A percentile compares a stretch with the other conserved stretches of the same genome.
Evolutionary conservation across 2,113 vertebrate genomes (phyloP).

Genomic region (Myotis davidii): DNA sequence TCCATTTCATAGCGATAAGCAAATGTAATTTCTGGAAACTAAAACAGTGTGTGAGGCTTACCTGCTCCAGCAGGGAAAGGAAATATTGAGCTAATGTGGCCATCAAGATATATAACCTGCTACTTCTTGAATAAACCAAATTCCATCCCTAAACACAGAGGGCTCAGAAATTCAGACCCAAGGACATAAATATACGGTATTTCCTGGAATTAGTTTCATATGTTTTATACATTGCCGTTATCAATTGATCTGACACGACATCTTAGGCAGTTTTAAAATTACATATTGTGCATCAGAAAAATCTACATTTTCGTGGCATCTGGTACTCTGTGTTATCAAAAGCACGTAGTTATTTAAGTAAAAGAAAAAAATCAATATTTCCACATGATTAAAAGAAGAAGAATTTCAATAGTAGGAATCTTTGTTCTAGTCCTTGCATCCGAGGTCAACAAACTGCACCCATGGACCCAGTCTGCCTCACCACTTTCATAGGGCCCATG

Average conservation of each 20-base stretch:
- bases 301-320: constrained; percentile 52
- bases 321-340: constrained; percentile 61
- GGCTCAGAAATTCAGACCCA: constrained; percentile 76
- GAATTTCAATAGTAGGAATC: constrained; percentile 57
- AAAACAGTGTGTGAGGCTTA: constrained; percentile 70
- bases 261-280: constrained; percentile 77
- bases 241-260: constrained; percentile 73
- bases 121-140: constrained; percentile 78
- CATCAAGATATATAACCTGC: constrained; percentile 81
- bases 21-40: constrained; percentile 76
- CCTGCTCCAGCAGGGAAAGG: constrained; percentile 67
- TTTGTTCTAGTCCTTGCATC: background rate
- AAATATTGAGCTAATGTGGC: constrained; percentile 67
- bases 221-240: constrained; percentile 71
- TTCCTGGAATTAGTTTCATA: constrained; percentile 80
- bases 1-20: constrained; percentile 76
- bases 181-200: constrained; percentile 79
- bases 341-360: constrained; percentile 43
- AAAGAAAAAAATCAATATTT: constrained; percentile 56
- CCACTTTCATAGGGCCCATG: background rate
- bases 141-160: constrained; percentile 79
- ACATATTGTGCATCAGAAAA: constrained; percentile 63
- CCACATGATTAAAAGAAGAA: constrained; percentile 69
- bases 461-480: background rate
- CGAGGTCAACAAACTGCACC: background rate